Evolutionary conservation across 2,113 vertebrate species (phyloP), one percentile per base, ranked within the genome.

Genomic region (Callopanchax toddi): DNA sequence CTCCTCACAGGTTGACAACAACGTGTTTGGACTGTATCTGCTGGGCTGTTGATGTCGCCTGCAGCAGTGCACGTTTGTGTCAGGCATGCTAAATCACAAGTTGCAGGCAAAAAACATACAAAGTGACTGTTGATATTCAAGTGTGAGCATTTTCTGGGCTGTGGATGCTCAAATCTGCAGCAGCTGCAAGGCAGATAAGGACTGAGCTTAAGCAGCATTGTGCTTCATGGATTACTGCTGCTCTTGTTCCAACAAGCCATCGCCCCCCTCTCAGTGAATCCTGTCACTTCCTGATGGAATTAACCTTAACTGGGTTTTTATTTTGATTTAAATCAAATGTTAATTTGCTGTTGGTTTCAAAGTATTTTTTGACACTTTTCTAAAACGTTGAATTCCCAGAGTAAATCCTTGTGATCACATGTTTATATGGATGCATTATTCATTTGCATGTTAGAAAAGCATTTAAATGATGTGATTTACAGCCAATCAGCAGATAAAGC

Each of bases 181-280:
- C 72, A 73, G 85, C 76, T 81, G 76, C 65, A 52, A 53, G 46
- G 55, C 17, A 83, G 84, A 89, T 79, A 81, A 86, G 75, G 43
- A 56, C 20, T 15, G 12, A 18, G 11, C 42, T 70, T 68, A 66
- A 18, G 20, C 55, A 25, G 58, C 20, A 61, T 77, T 60, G 62
- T 57, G 17, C 64, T 20, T 42, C 60, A 22, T 39, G 67, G 77
- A 68, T 83, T 74, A 71, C 21, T 43, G 67, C 51, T 71, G 63
- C 63, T 59, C 54, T 13, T 50, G 42, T 67, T 58, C 4, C 7
- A 29, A n/a, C n/a, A n/a, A n/a, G n/a, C n/a, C n/a, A n/a, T n/a
- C n/a, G n/a, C n/a, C n/a, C n/a, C n/a, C n/a, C n/a, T n/a, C n/a
- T n/a, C n/a, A n/a, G n/a, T n/a, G n/a, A n/a, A n/a, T n/a, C n/a